Evolutionary conservation across 2,797 vertebrate species (phyloP).

Genomic region (Dendrocincla fuliginosa): DNA sequence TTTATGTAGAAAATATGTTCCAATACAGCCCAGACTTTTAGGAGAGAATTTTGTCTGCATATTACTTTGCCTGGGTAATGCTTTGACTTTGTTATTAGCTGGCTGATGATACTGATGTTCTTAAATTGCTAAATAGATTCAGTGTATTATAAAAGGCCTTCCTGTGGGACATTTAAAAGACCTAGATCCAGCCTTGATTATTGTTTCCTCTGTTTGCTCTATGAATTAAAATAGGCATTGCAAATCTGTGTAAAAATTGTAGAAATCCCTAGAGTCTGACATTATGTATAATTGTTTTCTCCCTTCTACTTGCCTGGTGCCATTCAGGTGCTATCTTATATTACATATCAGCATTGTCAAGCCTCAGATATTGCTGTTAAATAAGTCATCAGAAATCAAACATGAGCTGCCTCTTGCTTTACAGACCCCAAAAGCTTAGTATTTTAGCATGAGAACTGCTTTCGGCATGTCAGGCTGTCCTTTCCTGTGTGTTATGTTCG

Average conservation of each 20-base stretch:
- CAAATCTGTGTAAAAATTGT: background rate
- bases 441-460: background rate
- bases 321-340: background rate
- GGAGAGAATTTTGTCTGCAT: background rate
- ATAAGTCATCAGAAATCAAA: background rate
- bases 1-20: background rate
- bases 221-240: background rate
- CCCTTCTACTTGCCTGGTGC: background rate
- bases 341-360: background rate
- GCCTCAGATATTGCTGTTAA: background rate
- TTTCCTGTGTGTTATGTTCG: background rate
- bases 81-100: slow-evolving; percentile 28
- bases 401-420: background rate
- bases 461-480: background rate
- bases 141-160: slow-evolving; percentile 18
- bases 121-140: slow-evolving; percentile 11
- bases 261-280: slow-evolving; percentile 5
- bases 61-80: background rate
- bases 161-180: slow-evolving; percentile 5
- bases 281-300: background rate
- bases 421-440: background rate
- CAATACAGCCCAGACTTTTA: background rate
- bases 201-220: background rate
- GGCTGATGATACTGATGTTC: background rate
- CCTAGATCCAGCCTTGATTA: background rate